Evolutionary conservation across 2,797 vertebrate genomes (phyloP).

Genomic region (Champsocephalus gunnari): DNA sequence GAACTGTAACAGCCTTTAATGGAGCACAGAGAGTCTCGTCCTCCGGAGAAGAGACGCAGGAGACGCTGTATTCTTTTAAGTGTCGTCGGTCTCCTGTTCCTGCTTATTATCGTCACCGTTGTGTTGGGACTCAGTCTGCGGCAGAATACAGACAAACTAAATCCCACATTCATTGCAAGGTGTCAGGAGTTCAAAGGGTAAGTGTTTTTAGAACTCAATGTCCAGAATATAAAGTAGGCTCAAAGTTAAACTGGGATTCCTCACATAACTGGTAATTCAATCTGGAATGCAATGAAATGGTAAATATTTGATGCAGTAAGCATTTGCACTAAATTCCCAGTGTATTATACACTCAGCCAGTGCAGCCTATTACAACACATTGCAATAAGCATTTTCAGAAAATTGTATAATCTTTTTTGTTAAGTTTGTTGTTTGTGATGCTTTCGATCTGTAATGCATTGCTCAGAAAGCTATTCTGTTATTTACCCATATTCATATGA

Average conservation of each 20-base stretch:
- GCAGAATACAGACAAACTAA: fast-evolving
- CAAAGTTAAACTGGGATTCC: no score
- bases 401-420: no score
- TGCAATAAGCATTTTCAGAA: no score
- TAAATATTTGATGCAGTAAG: no score
- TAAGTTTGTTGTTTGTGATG: no score
- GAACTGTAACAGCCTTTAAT: conserved; percentile 19
- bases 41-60: background rate
- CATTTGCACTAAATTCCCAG: no score
- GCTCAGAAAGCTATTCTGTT: no score
- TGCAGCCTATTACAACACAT: no score
- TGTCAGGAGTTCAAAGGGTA: conserved; percentile 56
- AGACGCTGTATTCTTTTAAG: fast-evolving
- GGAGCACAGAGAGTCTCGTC: background rate
- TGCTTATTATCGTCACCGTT: background rate
- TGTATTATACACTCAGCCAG: no score
- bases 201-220: background rate
- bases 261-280: background rate
- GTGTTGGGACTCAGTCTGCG: conserved; percentile 15
- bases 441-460: no score
- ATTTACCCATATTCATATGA: no score
- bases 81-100: fast-evolving
- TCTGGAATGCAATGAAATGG: background rate
- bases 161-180: background rate
- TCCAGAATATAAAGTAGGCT: background rate